These are phyloP conservation scores for Cephus rjabovi DNA, from an alignment of 2,888 invertebrate species.

Conservation along the genomic window DNA sequence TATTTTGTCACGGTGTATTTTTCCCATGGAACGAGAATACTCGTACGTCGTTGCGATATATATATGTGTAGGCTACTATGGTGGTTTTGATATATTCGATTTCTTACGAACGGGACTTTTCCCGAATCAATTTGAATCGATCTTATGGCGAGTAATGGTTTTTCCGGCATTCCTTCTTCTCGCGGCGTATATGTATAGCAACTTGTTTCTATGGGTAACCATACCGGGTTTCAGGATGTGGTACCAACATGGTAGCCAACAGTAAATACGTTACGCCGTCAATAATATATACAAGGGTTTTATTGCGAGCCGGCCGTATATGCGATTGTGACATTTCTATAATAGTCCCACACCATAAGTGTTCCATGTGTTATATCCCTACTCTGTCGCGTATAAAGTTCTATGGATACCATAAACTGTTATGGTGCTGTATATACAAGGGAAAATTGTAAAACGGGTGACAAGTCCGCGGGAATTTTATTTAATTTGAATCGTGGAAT, in stretches of 20 bases:
- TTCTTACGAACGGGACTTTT: neutral
- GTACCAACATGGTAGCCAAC: conserved; percentile 29
- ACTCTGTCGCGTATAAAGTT: neutral
- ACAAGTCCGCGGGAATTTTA: conserved; percentile 25
- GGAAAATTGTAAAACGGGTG: conserved; percentile 27
- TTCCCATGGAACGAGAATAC: neutral
- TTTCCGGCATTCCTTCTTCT: neutral
- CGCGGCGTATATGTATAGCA: neutral
- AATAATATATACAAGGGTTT: conserved; percentile 39
- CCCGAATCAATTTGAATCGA: neutral
- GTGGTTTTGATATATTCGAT: neutral
- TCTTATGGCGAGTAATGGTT: neutral
- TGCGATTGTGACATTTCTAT: conserved; percentile 45
- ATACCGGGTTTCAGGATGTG: neutral
- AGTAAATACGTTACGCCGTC: conserved; percentile 38
- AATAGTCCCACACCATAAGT: conserved; percentile 16
- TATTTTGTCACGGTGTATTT: neutral
- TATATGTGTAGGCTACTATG: neutral
- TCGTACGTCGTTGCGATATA: too few species aligned
- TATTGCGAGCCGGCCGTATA: conserved; percentile 32
- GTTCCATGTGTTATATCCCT: conserved; percentile 7
- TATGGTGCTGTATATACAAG: conserved; percentile 27
- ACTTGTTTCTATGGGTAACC: neutral
- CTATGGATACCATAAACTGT: conserved; percentile 31
- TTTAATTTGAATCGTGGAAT: conserved; percentile 30